Evolutionary conservation across 2,888 invertebrate species (phyloP), one percentile per base, ranked within the genome.

Genomic region (Arctia plantaginis): DNA sequence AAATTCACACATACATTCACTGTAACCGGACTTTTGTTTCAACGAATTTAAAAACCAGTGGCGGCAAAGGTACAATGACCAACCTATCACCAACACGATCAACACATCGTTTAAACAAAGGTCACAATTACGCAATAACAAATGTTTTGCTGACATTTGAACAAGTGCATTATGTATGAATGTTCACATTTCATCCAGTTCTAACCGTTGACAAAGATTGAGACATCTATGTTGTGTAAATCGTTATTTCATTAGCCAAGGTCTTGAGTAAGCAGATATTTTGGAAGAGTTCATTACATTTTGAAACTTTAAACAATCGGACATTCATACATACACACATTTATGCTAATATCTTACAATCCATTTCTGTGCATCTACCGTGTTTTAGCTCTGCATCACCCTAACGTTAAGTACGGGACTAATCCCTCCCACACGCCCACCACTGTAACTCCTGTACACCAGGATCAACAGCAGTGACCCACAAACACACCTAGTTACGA

Each of bases 131-230:
- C 84, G 82, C 77, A 83, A 82, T 69, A 64, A 55, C 55, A 59
- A 76, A 78, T 77, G 71, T 79, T 77, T 39, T 30, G n/a, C 68
- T 82, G 84, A 78, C 84, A 84, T 84, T 84, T 73, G 47, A 74
- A 78, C 77, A 73, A 73, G 66, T 74, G 39, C 72, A 35, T 70
- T 68, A 64, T 71, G 59, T 66, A 73, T 68, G n/a, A 70, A 73
- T 74, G 72, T 67, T 69, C 74, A 72, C 72, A 76, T 78, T 74
- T 67, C 64, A 35, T 65, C 72, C 20, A 71, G 51, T 78, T 77
- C 75, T 71, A 8, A 73, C 7, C 39, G 70, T 71, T 71, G 68
- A 67, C 66, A 72, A 80, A 68, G 39, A 35, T 80, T 84, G 73
- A 44, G 73, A 71, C 78, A 78, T 80, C 76, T 72, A 71, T 30